Conservation (phyloP, 2,888 invertebrate species). For the Acrobasis consociella region DNA sequence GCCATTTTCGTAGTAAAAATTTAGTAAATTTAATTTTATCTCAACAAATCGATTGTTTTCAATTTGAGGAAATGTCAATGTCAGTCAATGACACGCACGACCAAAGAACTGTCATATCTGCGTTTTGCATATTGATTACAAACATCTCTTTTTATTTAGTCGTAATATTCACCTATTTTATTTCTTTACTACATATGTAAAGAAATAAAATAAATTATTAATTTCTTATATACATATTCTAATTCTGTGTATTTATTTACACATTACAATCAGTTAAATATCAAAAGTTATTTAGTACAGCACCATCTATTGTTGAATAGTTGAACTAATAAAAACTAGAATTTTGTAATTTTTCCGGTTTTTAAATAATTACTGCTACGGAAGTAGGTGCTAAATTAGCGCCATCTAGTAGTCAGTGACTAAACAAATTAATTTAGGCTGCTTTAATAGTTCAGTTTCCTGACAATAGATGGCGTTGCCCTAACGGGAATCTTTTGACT, state of each 20-base stretch:
- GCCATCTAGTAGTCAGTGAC: neutral
- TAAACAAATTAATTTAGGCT: neutral
- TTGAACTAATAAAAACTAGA: neutral
- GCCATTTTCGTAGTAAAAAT: conserved; percentile 58
- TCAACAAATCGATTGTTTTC: conserved; percentile 1
- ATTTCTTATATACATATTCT: no score
- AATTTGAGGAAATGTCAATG: conserved; percentile 2
- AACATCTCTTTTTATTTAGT: no score
- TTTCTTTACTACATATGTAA: no score
- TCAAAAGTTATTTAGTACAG: neutral
- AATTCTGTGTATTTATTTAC: no score
- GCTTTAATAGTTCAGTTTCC: neutral
- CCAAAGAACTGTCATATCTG: neutral
- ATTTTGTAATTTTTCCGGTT: neutral
- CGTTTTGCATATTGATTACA: neutral
- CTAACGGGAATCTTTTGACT: neutral
- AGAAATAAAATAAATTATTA: no score
- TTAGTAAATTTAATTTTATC: neutral
- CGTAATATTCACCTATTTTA: no score
- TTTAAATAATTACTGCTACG: neutral
- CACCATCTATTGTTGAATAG: neutral
- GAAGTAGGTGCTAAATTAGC: neutral
- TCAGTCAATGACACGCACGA: neutral
- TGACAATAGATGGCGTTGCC: neutral
- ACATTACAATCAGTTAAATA: no score